Conservation (phyloP, 2,113 vertebrate species). For the Amphiprion ocellaris region DNA sequence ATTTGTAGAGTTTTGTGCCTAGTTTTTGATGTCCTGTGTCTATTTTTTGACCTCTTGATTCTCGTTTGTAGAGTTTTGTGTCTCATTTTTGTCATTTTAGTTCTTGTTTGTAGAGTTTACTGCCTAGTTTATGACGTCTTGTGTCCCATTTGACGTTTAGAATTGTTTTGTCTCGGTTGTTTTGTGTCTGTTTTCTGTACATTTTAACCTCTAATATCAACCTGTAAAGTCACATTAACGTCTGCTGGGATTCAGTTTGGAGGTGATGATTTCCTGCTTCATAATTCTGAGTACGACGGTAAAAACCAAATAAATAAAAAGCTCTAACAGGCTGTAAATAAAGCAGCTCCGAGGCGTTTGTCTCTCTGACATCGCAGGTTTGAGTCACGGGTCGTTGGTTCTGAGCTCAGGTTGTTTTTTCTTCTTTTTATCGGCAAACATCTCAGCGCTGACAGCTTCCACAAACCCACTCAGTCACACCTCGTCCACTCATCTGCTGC, state of each 20-base stretch:
- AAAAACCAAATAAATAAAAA: slow-evolving; percentile 19
- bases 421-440: slow-evolving; percentile 31
- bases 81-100: too few relatives aligned
- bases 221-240: slow-evolving; percentile 15
- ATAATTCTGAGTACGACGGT: slow-evolving; percentile 34
- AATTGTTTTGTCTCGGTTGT: too few relatives aligned
- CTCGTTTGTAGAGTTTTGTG: too few relatives aligned
- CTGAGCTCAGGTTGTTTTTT: not conserved
- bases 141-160: too few relatives aligned
- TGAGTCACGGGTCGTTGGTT: slow-evolving; percentile 40
- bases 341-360: slow-evolving; percentile 10
- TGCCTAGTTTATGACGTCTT: too few relatives aligned
- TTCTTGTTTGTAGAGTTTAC: too few relatives aligned
- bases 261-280: slow-evolving; percentile 54
- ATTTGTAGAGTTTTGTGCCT: too few relatives aligned
- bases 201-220: too few relatives aligned
- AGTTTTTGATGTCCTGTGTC: too few relatives aligned
- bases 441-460: slow-evolving; percentile 10
- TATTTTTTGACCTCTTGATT: too few relatives aligned
- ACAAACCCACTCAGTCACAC: slow-evolving; percentile 34
- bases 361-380: slow-evolving; percentile 51
- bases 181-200: too few relatives aligned
- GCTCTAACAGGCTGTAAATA: slow-evolving; percentile 43
- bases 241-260: slow-evolving; percentile 49
- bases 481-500: slow-evolving; percentile 5